A percentile compares a stretch with the other conserved stretches of the same genome.
These are phyloP conservation scores for Neogale vison DNA, from an alignment of 2,113 vertebrate genomes.

Conservation along the genomic window DNA sequence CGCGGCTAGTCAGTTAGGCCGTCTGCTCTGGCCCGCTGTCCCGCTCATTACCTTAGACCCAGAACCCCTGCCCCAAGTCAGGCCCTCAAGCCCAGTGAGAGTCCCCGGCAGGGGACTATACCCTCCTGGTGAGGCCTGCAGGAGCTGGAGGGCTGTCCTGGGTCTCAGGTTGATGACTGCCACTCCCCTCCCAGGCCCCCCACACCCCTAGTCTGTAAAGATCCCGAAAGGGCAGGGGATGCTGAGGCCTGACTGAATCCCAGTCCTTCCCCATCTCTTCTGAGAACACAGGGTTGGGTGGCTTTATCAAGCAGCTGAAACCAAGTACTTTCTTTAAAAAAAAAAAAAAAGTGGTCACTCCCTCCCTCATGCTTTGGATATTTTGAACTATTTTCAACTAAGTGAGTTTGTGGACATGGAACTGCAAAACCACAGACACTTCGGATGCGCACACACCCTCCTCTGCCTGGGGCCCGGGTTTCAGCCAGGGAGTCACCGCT, in stretches of 20 bases:
- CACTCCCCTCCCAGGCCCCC: rapidly evolving
- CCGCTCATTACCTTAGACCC: neutral
- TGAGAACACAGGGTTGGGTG: rapidly evolving
- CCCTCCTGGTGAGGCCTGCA: rapidly evolving
- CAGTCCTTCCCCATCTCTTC: rapidly evolving
- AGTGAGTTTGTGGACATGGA: constrained; percentile 47
- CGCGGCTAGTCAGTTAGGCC: rapidly evolving
- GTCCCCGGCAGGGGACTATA: rapidly evolving
- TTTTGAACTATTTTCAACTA: constrained; percentile 55
- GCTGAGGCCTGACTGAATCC: neutral
- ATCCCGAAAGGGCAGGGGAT: neutral
- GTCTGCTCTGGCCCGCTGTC: neutral
- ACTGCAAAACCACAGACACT: constrained; percentile 50
- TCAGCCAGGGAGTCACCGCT: neutral
- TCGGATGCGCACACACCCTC: neutral
- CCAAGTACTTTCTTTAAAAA: neutral
- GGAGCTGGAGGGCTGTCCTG: neutral
- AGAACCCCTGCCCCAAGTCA: neutral
- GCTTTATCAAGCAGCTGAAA: neutral
- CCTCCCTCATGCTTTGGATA: constrained; percentile 67
- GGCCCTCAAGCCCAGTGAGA: neutral
- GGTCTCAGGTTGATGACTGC: neutral
- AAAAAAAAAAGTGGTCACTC: constrained; percentile 7
- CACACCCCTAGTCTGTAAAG: neutral
- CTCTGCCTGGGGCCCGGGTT: rapidly evolving